Evolutionary conservation across 2,113 vertebrate species (phyloP).

Genomic region (Platichthys flesus): DNA sequence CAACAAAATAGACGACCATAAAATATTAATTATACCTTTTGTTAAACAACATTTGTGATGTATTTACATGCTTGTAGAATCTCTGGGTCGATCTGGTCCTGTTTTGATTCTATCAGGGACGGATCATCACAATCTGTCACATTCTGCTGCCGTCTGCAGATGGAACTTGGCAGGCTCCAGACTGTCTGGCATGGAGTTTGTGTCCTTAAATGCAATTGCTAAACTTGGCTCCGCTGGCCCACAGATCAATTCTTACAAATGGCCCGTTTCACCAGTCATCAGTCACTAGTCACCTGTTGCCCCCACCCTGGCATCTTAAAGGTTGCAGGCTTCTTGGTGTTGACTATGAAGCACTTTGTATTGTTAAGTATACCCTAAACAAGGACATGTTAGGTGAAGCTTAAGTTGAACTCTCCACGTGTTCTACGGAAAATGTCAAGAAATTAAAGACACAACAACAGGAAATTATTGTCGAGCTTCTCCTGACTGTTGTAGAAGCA

Average conservation of each 20-base stretch:
- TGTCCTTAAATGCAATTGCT: constrained; percentile 58
- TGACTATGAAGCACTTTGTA: neutral
- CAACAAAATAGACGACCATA: neutral
- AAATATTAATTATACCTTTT: neutral
- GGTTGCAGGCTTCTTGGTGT: neutral
- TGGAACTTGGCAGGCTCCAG: neutral
- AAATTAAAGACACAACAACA: too few relatives aligned
- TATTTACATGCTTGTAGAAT: neutral
- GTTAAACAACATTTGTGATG: neutral
- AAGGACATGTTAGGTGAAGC: neutral
- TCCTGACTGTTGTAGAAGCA: too few relatives aligned
- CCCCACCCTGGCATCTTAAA: constrained; percentile 6
- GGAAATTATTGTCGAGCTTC: too few relatives aligned
- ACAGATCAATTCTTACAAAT: constrained; percentile 51
- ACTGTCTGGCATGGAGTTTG: constrained; percentile 43
- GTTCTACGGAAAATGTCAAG: too few relatives aligned
- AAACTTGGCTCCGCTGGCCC: constrained; percentile 47
- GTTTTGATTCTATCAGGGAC: constrained; percentile 19
- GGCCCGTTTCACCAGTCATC: constrained; percentile 42
- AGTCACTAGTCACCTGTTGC: constrained; percentile 50
- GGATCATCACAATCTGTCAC: constrained; percentile 12
- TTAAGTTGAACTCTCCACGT: neutral
- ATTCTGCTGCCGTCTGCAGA: constrained; percentile 7
- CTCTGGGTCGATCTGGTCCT: neutral
- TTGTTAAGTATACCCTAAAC: neutral